phyloP scores from a whole-genome alignment of 2,888 invertebrate genomes.

The Tubiluchus corallicola region DNA sequence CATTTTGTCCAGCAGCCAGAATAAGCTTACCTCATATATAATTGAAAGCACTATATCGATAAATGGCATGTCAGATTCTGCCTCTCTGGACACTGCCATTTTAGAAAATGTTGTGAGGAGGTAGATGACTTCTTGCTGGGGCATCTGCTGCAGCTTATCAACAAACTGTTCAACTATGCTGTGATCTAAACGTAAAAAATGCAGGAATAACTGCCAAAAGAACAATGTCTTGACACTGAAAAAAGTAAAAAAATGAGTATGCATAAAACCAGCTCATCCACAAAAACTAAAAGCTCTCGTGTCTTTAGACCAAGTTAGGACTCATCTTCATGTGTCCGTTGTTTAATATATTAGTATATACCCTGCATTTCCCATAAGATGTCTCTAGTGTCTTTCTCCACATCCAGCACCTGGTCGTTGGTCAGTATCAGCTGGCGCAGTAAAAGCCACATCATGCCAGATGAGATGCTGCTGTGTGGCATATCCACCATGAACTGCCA shows the following conservation, averaged over 20 bases:
- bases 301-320: too few relatives aligned
- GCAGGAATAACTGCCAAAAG: too few relatives aligned
- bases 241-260: too few relatives aligned
- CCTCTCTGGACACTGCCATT: slow-evolving; percentile 48
- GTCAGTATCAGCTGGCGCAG: slow-evolving; percentile 26
- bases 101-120: slow-evolving; percentile 56
- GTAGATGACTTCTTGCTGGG: slow-evolving; percentile 54
- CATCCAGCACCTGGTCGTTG: neutral
- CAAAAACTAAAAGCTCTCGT: too few relatives aligned
- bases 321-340: too few relatives aligned
- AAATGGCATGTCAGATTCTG: slow-evolving; percentile 42
- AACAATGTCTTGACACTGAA: too few relatives aligned
- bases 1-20: too few relatives aligned
- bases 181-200: too few relatives aligned
- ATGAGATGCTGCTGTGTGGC: slow-evolving; percentile 33
- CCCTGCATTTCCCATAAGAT: neutral
- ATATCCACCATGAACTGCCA: slow-evolving; percentile 63
- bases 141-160: slow-evolving; percentile 41
- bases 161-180: slow-evolving; percentile 16
- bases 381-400: neutral
- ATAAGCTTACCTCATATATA: slow-evolving; percentile 41
- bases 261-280: too few relatives aligned
- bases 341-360: too few relatives aligned
- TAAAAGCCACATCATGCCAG: slow-evolving; percentile 29
- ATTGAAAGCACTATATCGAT: slow-evolving; percentile 45